phyloP scores from a whole-genome alignment of 2,797 vertebrate species.

The Linurgus olivaceus region DNA sequence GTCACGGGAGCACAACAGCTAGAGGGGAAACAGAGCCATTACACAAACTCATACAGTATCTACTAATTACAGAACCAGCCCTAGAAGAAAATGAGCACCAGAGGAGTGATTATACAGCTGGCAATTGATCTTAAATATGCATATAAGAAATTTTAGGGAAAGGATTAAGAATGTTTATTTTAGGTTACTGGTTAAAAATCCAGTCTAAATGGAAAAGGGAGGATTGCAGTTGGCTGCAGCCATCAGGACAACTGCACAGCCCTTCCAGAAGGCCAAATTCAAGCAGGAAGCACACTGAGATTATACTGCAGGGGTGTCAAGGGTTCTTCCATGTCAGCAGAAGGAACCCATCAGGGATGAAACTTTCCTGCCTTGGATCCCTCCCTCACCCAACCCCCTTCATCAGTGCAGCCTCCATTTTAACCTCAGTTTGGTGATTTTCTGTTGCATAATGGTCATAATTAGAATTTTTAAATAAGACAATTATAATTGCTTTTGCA shows the following conservation, averaged over 20 bases:
- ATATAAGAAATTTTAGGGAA: background rate
- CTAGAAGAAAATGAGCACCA: background rate
- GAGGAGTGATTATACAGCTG: background rate
- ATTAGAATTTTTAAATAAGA: background rate
- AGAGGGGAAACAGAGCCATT: accelerated
- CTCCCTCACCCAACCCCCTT: background rate
- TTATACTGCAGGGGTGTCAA: background rate
- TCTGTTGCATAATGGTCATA: background rate
- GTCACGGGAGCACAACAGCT: accelerated
- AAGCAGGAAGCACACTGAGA: background rate
- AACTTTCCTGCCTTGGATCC: background rate
- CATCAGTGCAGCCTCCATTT: background rate
- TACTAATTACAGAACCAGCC: background rate
- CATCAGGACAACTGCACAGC: background rate
- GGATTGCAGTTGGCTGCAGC: accelerated
- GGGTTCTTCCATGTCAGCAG: background rate
- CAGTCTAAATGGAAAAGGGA: background rate
- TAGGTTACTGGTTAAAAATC: background rate
- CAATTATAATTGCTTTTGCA: background rate
- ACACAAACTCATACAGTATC: background rate
- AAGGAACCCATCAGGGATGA: background rate
- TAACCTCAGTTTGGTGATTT: background rate
- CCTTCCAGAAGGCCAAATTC: background rate
- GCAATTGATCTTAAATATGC: background rate
- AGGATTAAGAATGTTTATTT: background rate